A percentile compares a stretch with the other conserved stretches of the same genome.
Evolutionary conservation across 2,113 vertebrate genomes (phyloP).

Genomic region (Zosterops borbonicus): DNA sequence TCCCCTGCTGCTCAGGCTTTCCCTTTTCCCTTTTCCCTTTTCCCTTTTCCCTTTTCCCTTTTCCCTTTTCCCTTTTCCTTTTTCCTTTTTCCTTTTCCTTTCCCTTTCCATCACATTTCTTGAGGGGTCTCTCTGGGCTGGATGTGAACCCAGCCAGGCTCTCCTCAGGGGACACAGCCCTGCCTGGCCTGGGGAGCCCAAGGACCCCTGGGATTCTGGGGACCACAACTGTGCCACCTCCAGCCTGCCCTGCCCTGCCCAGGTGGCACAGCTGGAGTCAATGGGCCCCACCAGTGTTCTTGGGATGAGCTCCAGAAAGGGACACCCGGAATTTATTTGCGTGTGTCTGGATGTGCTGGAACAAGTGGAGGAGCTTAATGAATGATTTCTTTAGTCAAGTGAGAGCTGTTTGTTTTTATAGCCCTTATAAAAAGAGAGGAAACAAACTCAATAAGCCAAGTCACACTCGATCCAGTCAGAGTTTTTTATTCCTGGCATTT

Average conservation of each 20-base stretch:
- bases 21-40: neutral
- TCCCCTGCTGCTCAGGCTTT: neutral
- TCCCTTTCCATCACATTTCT: constrained; percentile 10
- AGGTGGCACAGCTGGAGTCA: neutral
- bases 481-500: constrained; percentile 61
- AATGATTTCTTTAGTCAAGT: constrained; percentile 49
- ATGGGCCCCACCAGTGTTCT: fast-evolving
- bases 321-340: neutral
- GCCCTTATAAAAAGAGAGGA: constrained; percentile 59
- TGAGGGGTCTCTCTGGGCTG: neutral
- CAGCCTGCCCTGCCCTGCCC: neutral
- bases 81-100: neutral
- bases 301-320: neutral
- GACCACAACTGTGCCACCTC: fast-evolving
- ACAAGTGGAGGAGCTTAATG: constrained; percentile 20
- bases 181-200: fast-evolving
- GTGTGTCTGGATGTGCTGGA: neutral
- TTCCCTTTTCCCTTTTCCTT: neutral
- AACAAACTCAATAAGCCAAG: constrained; percentile 65
- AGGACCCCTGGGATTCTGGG: fast-evolving
- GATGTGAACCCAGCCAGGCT: neutral
- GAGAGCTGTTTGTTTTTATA: constrained; percentile 62
- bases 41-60: neutral
- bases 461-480: constrained; percentile 29
- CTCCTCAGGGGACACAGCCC: neutral